A percentile compares a stretch with the other conserved stretches of the same genome.
phyloP scores from a whole-genome alignment of 2,113 vertebrate species.

The Propithecus coquereli region DNA sequence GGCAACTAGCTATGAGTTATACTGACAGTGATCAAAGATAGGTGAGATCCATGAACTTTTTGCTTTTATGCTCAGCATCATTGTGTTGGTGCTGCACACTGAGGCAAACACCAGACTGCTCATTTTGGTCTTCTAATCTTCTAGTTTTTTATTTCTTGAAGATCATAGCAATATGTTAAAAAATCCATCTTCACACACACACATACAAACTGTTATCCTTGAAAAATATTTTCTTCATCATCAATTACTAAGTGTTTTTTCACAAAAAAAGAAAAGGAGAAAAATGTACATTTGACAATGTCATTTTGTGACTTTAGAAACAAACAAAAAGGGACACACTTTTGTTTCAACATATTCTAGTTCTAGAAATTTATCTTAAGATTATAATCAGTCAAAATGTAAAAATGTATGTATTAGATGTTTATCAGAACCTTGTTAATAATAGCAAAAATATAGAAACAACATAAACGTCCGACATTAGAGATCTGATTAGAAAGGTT shows the following conservation, averaged over 20 bases:
- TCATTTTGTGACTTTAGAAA: constrained; percentile 6
- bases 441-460: background rate
- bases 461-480: background rate
- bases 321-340: background rate
- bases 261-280: background rate
- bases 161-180: constrained; percentile 75
- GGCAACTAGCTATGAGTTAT: constrained; percentile 80
- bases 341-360: background rate
- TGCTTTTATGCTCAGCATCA: constrained; percentile 72
- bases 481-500: background rate
- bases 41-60: constrained; percentile 68
- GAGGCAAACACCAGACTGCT: constrained; percentile 74
- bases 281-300: background rate
- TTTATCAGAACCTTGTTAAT: background rate
- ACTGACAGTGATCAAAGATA: constrained; percentile 69
- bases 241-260: background rate
- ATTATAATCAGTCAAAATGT: background rate
- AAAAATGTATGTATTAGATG: background rate
- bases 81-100: constrained; percentile 79
- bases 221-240: constrained; percentile 57
- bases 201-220: constrained; percentile 57
- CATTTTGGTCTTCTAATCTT: constrained; percentile 73
- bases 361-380: background rate
- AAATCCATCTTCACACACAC: constrained; percentile 64
- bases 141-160: constrained; percentile 47